These are phyloP conservation scores for Dryas iulia DNA, from an alignment of 1,140 invertebrate genomes.

Conservation along the genomic window DNA sequence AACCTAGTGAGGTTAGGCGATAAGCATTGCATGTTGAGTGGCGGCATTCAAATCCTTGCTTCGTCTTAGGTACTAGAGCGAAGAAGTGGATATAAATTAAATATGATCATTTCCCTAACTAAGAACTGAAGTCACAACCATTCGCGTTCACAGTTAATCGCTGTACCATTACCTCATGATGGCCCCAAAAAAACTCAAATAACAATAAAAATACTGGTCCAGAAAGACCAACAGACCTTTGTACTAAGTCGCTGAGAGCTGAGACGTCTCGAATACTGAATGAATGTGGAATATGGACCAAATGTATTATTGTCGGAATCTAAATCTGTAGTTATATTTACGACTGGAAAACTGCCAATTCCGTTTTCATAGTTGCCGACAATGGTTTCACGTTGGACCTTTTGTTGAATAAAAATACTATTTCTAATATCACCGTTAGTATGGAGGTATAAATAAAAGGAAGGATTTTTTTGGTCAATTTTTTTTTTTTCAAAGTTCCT, in stretches of 20 bases:
- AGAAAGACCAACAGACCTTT: not conserved
- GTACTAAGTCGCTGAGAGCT: not conserved
- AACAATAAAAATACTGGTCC: not conserved
- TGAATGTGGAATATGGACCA: slow-evolving; percentile 6
- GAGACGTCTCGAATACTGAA: not conserved
- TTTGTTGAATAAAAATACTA: slow-evolving; percentile 26
- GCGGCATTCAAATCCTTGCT: not conserved
- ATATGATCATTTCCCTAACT: no score
- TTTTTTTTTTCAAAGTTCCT: no score
- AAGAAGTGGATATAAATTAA: no score
- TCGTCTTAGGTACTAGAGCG: no score
- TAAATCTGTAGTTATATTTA: slow-evolving; percentile 31
- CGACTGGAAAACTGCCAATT: slow-evolving; percentile 29
- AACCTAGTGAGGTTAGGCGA: no score
- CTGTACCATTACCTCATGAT: no score
- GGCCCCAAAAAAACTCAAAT: not conserved
- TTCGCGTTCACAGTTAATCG: no score
- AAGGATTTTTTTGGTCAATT: no score
- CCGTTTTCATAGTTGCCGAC: slow-evolving; percentile 26
- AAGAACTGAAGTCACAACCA: no score
- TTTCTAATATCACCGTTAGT: slow-evolving; percentile 8
- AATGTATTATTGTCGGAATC: slow-evolving; percentile 10
- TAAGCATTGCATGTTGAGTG: not conserved
- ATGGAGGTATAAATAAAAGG: no score
- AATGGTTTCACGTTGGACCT: slow-evolving; percentile 19